These are phyloP conservation scores for Drosophila watanabei DNA, from an alignment of 1,140 invertebrate species.

Conservation along the genomic window DNA sequence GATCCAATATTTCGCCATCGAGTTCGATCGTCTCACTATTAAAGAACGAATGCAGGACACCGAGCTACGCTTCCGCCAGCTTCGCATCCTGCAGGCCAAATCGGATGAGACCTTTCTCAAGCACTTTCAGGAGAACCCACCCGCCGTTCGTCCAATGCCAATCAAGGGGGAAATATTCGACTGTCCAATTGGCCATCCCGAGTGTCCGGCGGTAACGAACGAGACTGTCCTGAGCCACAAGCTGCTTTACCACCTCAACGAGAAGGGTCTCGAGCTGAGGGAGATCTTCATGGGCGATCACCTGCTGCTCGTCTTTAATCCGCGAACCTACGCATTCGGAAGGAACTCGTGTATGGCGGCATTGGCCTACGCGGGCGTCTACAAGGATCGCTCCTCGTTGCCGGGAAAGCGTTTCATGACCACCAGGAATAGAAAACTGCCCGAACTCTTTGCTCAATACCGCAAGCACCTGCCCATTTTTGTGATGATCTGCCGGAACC, in stretches of 20 bases:
- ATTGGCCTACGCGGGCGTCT: conserved; percentile 19
- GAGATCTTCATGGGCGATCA: conserved; percentile 28
- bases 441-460: neutral
- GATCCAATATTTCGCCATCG: neutral
- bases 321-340: neutral
- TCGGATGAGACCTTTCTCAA: neutral
- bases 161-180: neutral
- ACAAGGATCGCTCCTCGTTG: neutral
- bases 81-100: conserved; percentile 32
- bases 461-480: conserved; percentile 37
- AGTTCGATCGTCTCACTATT: conserved; percentile 2
- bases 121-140: neutral
- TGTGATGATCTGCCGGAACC: conserved; percentile 48
- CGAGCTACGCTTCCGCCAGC: conserved; percentile 15
- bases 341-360: conserved; percentile 42
- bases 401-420: conserved; percentile 11
- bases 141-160: fast-evolving
- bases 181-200: conserved; percentile 16
- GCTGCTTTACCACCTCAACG: conserved; percentile 8
- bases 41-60: conserved; percentile 12
- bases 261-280: conserved; percentile 1
- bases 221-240: conserved; percentile 36
- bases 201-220: conserved; percentile 18
- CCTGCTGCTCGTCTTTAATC: conserved; percentile 40
- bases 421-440: conserved; percentile 10